These are phyloP conservation scores for Promerops cafer DNA, from an alignment of 2,113 vertebrate species.

Conservation along the genomic window DNA sequence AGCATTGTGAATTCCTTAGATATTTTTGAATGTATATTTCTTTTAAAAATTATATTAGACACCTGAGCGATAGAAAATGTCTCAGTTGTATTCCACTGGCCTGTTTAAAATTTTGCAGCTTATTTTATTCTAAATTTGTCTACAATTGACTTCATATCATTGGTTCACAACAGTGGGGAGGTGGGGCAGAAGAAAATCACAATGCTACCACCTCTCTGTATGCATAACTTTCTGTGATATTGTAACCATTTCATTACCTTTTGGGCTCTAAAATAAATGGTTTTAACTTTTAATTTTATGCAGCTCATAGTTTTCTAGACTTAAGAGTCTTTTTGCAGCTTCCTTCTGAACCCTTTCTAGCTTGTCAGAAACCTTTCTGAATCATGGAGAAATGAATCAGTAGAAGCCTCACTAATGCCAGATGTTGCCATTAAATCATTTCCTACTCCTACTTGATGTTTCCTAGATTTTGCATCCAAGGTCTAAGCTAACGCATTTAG, in stretches of 20 bases:
- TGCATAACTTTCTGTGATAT: background rate
- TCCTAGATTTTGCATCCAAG: background rate
- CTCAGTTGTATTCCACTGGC: background rate
- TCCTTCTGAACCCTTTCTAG: background rate
- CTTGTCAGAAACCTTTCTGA: constrained; percentile 30
- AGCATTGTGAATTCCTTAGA: background rate
- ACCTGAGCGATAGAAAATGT: background rate
- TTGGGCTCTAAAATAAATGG: background rate
- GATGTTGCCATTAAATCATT: constrained; percentile 43
- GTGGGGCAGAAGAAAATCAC: background rate
- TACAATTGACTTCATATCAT: background rate
- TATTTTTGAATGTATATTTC: background rate
- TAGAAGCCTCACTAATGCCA: background rate
- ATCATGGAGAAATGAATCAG: constrained; percentile 31
- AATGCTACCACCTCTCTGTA: background rate
- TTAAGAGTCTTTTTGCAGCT: background rate
- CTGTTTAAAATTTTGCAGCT: background rate
- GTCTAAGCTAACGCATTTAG: background rate
- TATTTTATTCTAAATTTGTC: background rate
- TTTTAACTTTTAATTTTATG: background rate
- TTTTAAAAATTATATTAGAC: background rate
- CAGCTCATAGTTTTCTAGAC: background rate
- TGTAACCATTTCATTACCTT: background rate
- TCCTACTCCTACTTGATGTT: constrained; percentile 17
- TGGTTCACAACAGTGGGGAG: background rate